Evolutionary conservation across 2,113 vertebrate species (phyloP), one percentile per base, ranked within the genome.

Genomic region (Vulpes ferrilata): DNA sequence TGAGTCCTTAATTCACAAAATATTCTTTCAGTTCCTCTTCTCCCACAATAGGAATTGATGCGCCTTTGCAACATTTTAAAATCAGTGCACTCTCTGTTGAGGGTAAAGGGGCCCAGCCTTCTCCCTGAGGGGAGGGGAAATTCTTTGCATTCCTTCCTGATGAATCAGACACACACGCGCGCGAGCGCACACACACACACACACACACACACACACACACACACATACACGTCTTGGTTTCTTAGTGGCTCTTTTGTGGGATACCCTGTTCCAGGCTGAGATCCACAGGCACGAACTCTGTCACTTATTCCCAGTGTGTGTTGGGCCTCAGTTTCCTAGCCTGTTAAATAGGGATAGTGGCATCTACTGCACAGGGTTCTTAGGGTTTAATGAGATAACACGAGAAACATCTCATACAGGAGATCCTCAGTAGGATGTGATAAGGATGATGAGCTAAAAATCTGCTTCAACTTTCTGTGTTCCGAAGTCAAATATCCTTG

Each of bases 141-240:
- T 98, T 98, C 95, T 84, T 97, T 51, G 59, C 96, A 97, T 98
- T 97, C 94, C 48, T 98, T 98, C 76, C 65, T 90, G 80, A 86
- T 97, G 96, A 98, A 90, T 93, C 93, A 89, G 0, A 62, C 71
- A 84, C 48, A 43, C 88, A 69, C 82, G 35, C 35, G 2, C 35
- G 35, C 35, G 35, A 2, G 35, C 2, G 35, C 35, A n/a, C n/a
- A 62, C 71, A 84, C 48, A 51, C 88, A 67, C 84, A 88, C 87
- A 91, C 90, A 92, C 88, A 81, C 79, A 88, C 92, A 92, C 92
- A 94, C 87, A 95, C 81, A 95, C 93, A 83, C 85, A 85, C 90
- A 65, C 43, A 35, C 43, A 55, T 55, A 60, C 53, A 62, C 59
- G 10, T 71, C 48, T 93, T 48, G 23, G 27, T 69, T 88, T 90